phyloP scores from a whole-genome alignment of 2,113 vertebrate species.

The Ptilorrhoa leucosticta region DNA sequence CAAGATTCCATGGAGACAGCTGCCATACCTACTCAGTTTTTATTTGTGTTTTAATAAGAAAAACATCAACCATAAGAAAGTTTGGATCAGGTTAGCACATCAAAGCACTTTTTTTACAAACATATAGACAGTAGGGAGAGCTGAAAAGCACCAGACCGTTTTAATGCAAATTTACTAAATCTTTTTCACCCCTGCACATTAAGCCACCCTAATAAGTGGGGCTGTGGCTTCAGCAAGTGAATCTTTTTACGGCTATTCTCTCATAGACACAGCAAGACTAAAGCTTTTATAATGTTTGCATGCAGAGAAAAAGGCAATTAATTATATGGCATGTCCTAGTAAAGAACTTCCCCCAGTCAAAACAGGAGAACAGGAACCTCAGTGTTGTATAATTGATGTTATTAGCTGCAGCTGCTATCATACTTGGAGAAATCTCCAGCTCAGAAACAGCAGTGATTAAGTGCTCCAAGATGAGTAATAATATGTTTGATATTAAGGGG shows the following conservation, averaged over 20 bases:
- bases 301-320: not conserved
- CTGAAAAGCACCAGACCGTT: not conserved
- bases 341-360: not conserved
- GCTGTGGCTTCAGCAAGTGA: not conserved
- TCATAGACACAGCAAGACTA: not conserved
- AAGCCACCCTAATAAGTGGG: not conserved
- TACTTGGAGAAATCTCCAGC: not conserved
- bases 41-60: not conserved
- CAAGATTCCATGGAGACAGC: not conserved
- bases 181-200: not conserved
- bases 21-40: not conserved
- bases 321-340: not conserved
- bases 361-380: not conserved
- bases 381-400: not conserved
- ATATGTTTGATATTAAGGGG: not conserved
- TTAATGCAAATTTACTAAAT: not conserved
- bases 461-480: not conserved
- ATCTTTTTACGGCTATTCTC: not conserved
- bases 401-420: not conserved
- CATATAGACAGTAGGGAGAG: not conserved
- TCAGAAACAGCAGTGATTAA: conserved; percentile 13
- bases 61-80: not conserved
- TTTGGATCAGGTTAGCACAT: not conserved
- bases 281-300: not conserved
- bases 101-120: not conserved